Percentiles rank a stretch among this genome's conserved stretches.
These are phyloP conservation scores for Caenorhabditis latens DNA, from an alignment of 1,140 invertebrate species.

Conservation along the genomic window DNA sequence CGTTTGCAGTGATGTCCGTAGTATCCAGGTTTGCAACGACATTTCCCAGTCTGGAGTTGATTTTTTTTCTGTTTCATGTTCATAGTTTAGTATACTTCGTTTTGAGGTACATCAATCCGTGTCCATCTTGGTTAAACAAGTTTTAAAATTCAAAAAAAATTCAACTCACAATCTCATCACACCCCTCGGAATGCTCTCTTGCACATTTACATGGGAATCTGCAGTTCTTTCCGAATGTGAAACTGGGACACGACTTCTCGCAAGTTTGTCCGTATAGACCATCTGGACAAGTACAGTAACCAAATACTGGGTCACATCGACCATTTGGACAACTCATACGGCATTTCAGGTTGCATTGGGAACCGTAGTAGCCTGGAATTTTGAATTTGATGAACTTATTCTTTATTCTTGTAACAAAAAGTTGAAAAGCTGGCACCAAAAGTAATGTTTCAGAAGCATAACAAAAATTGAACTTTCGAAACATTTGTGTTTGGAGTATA, in stretches of 20 bases:
- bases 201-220: conserved; percentile 70
- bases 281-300: conserved; percentile 87
- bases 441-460: not conserved
- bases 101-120: not conserved
- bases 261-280: conserved; percentile 88
- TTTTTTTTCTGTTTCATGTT: not conserved
- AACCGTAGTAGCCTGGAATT: conserved; percentile 70
- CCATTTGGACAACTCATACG: conserved; percentile 74
- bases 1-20: conserved; percentile 72
- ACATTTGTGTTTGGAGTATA: no score
- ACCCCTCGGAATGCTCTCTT: conserved; percentile 68
- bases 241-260: conserved; percentile 79
- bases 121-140: no score
- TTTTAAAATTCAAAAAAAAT: not conserved
- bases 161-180: conserved; percentile 81
- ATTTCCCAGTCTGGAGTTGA: conserved; percentile 82
- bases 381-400: not conserved
- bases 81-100: not conserved
- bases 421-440: no score
- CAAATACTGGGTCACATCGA: conserved; percentile 87
- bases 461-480: not conserved
- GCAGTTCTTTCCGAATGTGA: conserved; percentile 73
- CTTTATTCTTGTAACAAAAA: no score
- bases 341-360: conserved; percentile 71
- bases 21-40: conserved; percentile 85